Evolutionary conservation across 2,888 invertebrate species (phyloP), one percentile per base, ranked within the genome.

Genomic region (Brachylomia viminalis): DNA sequence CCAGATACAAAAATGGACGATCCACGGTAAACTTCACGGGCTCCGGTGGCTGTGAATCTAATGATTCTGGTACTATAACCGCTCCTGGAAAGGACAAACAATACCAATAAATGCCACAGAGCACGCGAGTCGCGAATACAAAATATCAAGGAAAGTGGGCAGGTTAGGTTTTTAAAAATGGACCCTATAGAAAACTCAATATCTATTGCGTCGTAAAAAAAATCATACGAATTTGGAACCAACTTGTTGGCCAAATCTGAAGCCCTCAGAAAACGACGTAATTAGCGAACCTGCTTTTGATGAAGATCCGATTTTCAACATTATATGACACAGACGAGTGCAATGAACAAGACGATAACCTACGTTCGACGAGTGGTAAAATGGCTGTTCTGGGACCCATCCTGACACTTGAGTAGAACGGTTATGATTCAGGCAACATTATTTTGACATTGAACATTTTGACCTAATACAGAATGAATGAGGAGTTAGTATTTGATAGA

Each of bases 1-100:
- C 87, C 13, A 77, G 11, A 45, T 85, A 87, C 30, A 89, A 71
- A 69, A 87, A 86, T 42, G 88, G 90, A 38, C 68, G 89, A 67
- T 89, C 87, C 38, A 82, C 86, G 30, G 61, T 81, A 61, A 87
- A 86, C 49, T 75, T 69, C 54, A 84, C 38, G 4, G 84, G 65
- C 10, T 75, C 59, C 1, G 87, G 90, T 10, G 86, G 85, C 30
- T 2, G 82, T 13, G 38, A 75, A 59, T 49, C 23, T 42, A 30
- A 68, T 1, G 88, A 87, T n/a, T 59, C n/a, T 76, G 1, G 1
- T 62, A 33, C 15, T 38, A 65, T 0, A 52, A 75, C 49, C 15
- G 15, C 1, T 11, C 45, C 75, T 75, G 75, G 13, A 75, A 75
- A 65, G 38, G 2, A 59, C 38, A 74, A 49, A 77, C 23, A 49